A percentile compares a stretch with the other conserved stretches of the same genome.
Evolutionary conservation across 1,140 invertebrate genomes (phyloP).

Genomic region (Dreissena polymorpha): DNA sequence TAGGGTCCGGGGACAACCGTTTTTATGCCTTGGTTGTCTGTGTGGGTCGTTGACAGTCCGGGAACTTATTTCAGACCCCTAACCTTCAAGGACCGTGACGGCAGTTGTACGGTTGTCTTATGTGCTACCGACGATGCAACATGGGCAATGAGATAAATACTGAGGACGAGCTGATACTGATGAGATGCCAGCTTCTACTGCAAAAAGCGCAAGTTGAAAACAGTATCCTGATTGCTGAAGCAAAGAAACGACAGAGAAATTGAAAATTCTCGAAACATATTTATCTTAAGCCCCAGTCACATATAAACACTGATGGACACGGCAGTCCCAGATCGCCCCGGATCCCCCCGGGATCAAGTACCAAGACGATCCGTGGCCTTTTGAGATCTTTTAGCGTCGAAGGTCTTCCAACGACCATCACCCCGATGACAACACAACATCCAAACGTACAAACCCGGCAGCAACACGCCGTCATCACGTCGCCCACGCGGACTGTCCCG

Average conservation of each 20-base stretch:
- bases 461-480: not conserved
- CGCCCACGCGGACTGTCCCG: not conserved
- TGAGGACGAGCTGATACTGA: too few species aligned
- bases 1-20: slow-evolving; percentile 10
- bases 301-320: not conserved
- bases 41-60: slow-evolving; percentile 6
- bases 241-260: too few species aligned
- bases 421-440: too few species aligned
- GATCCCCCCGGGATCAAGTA: slow-evolving; percentile 3
- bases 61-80: slow-evolving; percentile 3
- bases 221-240: too few species aligned
- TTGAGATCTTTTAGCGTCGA: not conserved
- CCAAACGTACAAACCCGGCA: too few species aligned
- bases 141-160: not conserved
- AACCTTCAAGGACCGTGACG: not conserved
- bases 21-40: slow-evolving; percentile 4
- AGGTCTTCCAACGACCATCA: too few species aligned
- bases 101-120: not conserved
- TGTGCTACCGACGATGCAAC: not conserved
- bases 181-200: too few species aligned
- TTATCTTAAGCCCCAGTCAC: too few species aligned
- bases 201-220: too few species aligned
- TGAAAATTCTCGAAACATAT: too few species aligned
- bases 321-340: not conserved
- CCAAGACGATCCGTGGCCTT: slow-evolving; percentile 5